Evolutionary conservation across 2,113 vertebrate genomes (phyloP), one percentile per base, ranked within the genome.

Genomic region (Corydoras maculifer): DNA sequence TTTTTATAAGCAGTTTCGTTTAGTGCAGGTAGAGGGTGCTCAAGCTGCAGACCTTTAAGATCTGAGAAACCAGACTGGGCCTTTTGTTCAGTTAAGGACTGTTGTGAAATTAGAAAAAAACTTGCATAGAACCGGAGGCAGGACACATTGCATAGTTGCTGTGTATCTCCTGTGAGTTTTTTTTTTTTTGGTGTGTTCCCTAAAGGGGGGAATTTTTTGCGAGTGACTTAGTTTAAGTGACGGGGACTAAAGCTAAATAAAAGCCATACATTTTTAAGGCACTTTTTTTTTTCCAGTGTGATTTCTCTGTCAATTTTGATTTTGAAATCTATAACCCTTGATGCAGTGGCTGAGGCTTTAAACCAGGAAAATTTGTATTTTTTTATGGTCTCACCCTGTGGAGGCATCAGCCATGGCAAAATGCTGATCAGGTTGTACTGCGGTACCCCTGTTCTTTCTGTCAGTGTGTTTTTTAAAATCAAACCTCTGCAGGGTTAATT

Each of bases 261-360:
- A 89, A 90, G 88, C 88, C 88, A 91, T 89, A 91, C 70, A 14
- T 80, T 82, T 82, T 73, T 84, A 82, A 80, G 80, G 76, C 79
- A 84, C 82, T 77, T 81, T 77, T 80, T 75, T 74, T 78, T 80
- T 70, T 74, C 79, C 66, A 71, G 58, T 64, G 76, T 70, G n/a
- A 65, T 77, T 31, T 30, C 58, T 78, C 4, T 51, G 72, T 74
- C 82, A 25, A 63, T 78, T 65, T 73, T 50, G 51, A 61, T 82
- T 72, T 55, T 14, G 14, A 61, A 31, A 11, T 43, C 35, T 43
- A 5, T 43, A 43, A 43, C 35, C 7, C 35, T 43, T 43, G 2
- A 43, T 43, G 35, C 35, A 43, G 4, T 5, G 35, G 35, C 35
- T 6, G 70, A 31, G 57, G 30, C 50, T 49, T 60, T 69, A 51